Evolutionary conservation across 2,797 vertebrate species (phyloP).

Genomic region (Enteromius mattozi): DNA sequence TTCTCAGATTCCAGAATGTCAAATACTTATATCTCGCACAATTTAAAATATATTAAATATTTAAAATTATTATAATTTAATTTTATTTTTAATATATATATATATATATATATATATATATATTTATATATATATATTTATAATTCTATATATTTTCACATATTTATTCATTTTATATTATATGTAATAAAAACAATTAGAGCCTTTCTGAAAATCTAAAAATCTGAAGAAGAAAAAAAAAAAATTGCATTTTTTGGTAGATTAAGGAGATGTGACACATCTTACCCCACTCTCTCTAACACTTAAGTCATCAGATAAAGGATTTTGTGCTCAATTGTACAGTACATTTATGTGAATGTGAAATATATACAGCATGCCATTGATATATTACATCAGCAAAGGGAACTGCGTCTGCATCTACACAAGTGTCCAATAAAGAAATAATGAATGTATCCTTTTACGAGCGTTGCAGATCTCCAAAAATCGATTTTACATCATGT

Average conservation of each 20-base stretch:
- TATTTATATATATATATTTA: too few species aligned
- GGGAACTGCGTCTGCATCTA: neutral
- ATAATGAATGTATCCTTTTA: neutral
- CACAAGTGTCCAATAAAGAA: constrained; percentile 1
- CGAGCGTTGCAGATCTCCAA: neutral
- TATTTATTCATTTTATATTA: neutral
- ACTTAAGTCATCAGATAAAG: neutral
- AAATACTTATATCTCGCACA: too few species aligned
- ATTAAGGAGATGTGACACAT: neutral
- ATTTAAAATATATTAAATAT: too few species aligned
- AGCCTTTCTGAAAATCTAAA: neutral
- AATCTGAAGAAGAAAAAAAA: neutral
- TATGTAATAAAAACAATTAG: neutral
- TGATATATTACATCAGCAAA: constrained; percentile 36
- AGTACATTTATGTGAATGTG: neutral
- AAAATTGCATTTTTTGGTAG: neutral
- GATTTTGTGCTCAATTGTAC: constrained; percentile 27
- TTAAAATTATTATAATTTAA: too few species aligned
- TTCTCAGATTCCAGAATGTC: too few species aligned
- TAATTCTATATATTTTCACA: neutral
- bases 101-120: too few species aligned
- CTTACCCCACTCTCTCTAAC: constrained; percentile 5
- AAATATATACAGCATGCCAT: constrained; percentile 49
- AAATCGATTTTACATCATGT: neutral
- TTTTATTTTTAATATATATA: too few species aligned